phyloP scores from a whole-genome alignment of 2,888 invertebrate species.

The Eupsilia transversa region DNA sequence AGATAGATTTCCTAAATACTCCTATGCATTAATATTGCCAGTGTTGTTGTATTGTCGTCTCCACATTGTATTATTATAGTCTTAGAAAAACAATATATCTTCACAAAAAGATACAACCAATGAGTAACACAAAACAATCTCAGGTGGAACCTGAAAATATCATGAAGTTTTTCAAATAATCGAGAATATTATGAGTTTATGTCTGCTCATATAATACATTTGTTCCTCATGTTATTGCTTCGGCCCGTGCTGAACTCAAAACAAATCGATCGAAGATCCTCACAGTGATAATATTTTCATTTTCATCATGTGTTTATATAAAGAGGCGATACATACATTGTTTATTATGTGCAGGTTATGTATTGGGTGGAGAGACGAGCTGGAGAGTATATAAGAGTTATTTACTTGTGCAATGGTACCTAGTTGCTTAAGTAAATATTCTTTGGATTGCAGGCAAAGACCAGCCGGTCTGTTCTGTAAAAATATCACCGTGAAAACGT shows the following conservation, averaged over 20 bases:
- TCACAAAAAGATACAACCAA: background rate
- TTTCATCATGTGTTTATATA: slow-evolving; percentile 62
- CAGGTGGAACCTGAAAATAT: slow-evolving; percentile 48
- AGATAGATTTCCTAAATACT: too few relatives aligned
- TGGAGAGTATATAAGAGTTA: background rate
- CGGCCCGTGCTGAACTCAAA: slow-evolving; percentile 74
- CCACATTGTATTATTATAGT: too few relatives aligned
- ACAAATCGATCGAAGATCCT: slow-evolving; percentile 68
- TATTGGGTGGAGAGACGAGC: background rate
- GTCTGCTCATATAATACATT: slow-evolving; percentile 51
- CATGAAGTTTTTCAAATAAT: slow-evolving; percentile 67
- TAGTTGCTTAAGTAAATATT: background rate
- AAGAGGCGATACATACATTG: slow-evolving; percentile 53
- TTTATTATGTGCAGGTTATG: slow-evolving; percentile 42
- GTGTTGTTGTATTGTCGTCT: too few relatives aligned
- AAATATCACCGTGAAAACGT: too few relatives aligned
- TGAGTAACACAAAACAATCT: slow-evolving; percentile 49
- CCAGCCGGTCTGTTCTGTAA: too few relatives aligned
- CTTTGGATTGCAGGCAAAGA: background rate
- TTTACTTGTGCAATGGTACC: background rate
- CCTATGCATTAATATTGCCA: too few relatives aligned
- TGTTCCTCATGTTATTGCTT: slow-evolving; percentile 69
- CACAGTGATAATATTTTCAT: slow-evolving; percentile 66
- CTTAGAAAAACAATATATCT: background rate
- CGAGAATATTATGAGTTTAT: slow-evolving; percentile 45